These are phyloP conservation scores for Campoplex capitator DNA, from an alignment of 2,888 invertebrate species.

Conservation along the genomic window DNA sequence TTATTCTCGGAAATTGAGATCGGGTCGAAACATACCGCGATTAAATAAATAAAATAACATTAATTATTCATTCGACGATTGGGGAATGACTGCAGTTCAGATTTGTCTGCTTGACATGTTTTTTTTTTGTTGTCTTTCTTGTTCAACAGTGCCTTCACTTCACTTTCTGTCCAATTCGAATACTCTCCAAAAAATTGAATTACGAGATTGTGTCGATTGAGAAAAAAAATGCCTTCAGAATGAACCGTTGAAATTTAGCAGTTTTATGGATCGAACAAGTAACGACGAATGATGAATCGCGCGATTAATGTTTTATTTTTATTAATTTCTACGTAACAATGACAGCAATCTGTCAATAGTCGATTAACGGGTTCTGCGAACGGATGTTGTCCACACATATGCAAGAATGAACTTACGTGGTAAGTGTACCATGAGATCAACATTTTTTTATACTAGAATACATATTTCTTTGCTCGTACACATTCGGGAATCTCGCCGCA, in stretches of 20 bases:
- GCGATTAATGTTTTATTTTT: not conserved
- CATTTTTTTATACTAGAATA: conserved; percentile 29
- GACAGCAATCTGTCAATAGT: conserved; percentile 5
- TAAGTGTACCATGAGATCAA: conserved; percentile 22
- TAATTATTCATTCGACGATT: not conserved
- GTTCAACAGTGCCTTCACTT: not conserved
- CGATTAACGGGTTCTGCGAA: not conserved
- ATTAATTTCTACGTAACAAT: not conserved
- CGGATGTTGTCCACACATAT: not conserved
- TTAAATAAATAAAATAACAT: not conserved
- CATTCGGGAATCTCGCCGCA: not conserved
- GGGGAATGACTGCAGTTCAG: not conserved
- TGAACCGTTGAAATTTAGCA: not conserved
- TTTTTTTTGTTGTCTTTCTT: not conserved
- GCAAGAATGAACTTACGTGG: conserved; percentile 16
- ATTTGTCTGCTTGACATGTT: not conserved
- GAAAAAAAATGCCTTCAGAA: not conserved
- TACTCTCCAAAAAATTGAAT: not conserved
- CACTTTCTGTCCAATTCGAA: not conserved
- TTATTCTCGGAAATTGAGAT: not conserved
- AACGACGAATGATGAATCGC: not conserved
- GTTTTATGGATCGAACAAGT: not conserved
- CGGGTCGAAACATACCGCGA: not conserved
- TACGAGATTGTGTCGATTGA: not conserved
- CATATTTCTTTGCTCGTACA: conserved; percentile 23